Conservation (phyloP, 2,888 invertebrate species). For the Hofmannophila pseudospretella region DNA sequence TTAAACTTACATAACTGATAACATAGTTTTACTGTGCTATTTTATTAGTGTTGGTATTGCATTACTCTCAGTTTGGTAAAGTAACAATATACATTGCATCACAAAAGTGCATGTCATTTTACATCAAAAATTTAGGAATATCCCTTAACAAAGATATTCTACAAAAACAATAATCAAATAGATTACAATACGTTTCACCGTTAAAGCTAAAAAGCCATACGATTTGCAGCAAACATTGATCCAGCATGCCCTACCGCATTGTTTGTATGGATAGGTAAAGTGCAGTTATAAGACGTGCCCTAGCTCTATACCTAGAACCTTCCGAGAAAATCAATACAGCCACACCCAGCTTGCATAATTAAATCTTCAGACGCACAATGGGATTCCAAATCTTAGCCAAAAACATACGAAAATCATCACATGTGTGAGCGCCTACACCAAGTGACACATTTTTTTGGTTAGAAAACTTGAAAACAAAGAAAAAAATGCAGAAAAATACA, state of each 20-base stretch:
- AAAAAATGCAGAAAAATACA: constrained; percentile 54
- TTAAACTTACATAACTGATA: constrained; percentile 66
- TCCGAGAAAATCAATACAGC: constrained; percentile 77
- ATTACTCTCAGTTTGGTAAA: constrained; percentile 14
- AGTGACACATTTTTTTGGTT: constrained; percentile 73
- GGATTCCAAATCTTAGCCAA: constrained; percentile 32
- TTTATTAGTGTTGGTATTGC: constrained; percentile 57
- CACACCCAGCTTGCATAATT: constrained; percentile 77
- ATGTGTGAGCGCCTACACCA: constrained; percentile 64
- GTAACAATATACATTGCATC: neutral
- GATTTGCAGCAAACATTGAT: constrained; percentile 27
- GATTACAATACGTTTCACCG: neutral
- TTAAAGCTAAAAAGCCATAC: constrained; percentile 4
- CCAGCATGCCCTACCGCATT: constrained; percentile 44
- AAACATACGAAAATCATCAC: constrained; percentile 56
- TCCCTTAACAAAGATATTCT: neutral
- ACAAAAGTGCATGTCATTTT: constrained; percentile 15
- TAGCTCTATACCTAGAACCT: constrained; percentile 71
- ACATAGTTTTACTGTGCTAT: constrained; percentile 53
- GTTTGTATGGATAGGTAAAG: constrained; percentile 48
- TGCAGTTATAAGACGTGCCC: constrained; percentile 67
- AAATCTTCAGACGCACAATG: constrained; percentile 40
- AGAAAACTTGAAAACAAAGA: constrained; percentile 72
- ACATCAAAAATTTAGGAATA: constrained; percentile 10
- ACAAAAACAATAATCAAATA: neutral